These are phyloP conservation scores for Drosophila kambysellisi DNA, from an alignment of 2,888 invertebrate species.

Conservation along the genomic window DNA sequence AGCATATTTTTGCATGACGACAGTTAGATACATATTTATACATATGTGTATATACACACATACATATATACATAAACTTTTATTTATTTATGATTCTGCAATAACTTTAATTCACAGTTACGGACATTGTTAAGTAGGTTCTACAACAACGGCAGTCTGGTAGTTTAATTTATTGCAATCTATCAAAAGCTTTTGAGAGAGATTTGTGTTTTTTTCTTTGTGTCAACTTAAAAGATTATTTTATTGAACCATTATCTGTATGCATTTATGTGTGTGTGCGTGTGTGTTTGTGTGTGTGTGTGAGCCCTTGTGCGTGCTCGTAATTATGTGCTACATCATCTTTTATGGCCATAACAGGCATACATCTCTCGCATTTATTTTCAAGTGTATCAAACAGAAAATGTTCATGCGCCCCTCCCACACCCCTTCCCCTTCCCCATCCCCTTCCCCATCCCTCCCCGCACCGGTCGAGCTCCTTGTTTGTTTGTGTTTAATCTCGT, in stretches of 20 bases:
- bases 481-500: slow-evolving; percentile 80
- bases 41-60: not conserved
- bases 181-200: slow-evolving; percentile 17
- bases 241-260: slow-evolving; percentile 47
- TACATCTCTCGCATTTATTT: slow-evolving; percentile 57
- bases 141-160: not conserved
- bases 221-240: slow-evolving; percentile 32
- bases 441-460: not conserved
- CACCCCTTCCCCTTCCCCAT: not conserved
- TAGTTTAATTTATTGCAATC: slow-evolving; percentile 1
- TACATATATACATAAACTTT: not conserved
- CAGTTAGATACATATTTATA: not conserved
- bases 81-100: not conserved
- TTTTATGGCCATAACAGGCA: slow-evolving; percentile 65
- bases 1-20: not conserved
- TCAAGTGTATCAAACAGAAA: slow-evolving; percentile 68
- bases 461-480: slow-evolving; percentile 42
- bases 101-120: not conserved
- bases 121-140: not conserved
- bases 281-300: slow-evolving; percentile 3
- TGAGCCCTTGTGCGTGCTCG: slow-evolving; percentile 44
- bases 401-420: slow-evolving; percentile 27
- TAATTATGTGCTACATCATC: slow-evolving; percentile 79
- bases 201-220: slow-evolving; percentile 5
- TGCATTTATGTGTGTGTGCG: slow-evolving; percentile 8